Evolutionary conservation across 92 coral and sea anemone genomes (phyloP), one percentile per base, ranked within the genome.

Genomic region (Metridium senile): DNA sequence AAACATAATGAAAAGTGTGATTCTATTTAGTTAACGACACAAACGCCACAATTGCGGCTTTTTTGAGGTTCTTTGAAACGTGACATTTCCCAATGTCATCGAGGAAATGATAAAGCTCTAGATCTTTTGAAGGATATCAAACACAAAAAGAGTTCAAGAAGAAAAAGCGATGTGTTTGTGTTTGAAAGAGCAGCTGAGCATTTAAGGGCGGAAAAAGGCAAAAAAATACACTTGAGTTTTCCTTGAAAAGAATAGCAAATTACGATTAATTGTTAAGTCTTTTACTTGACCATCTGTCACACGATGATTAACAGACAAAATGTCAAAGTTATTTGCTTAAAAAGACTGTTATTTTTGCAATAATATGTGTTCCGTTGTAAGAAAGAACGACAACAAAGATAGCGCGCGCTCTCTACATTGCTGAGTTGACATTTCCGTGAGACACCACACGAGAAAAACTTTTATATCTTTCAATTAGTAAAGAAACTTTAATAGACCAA

Each of bases 241-340:
- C 3, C 23, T 23, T 22, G 23, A 10, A 21, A 61, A 61, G 23
- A 27, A 22, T 61, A 30, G 8, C 2, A 30, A 28, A 63, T 29
- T 28, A 20, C 45, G 11, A 28, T 8, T 63, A 63, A 63, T 63
- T 63, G 69, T 63, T 28, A 63, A 63, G 45, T 63, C 26, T 63
- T 59, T 59, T 22, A 16, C 61, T 39, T 39, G 6, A 13, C 61
- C 23, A 54, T 16, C 23, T 54, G 23, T 54, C 61, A 54, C n/a
- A 54, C 61, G 23, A 54, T 54, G 17, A 16, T 54, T 13, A 39
- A 16, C n/a, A 21, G 23, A 54, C 13, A 21, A 54, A 54, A 21
- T 16, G 25, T 16, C 61, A 16, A 16, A 54, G 61, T 54, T 54
- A 21, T 54, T 54, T 54, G 61, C 29, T 59, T 59, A 26, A 8